Conservation (phyloP, 2,888 invertebrate genomes). For the Agrochola circellaris region DNA sequence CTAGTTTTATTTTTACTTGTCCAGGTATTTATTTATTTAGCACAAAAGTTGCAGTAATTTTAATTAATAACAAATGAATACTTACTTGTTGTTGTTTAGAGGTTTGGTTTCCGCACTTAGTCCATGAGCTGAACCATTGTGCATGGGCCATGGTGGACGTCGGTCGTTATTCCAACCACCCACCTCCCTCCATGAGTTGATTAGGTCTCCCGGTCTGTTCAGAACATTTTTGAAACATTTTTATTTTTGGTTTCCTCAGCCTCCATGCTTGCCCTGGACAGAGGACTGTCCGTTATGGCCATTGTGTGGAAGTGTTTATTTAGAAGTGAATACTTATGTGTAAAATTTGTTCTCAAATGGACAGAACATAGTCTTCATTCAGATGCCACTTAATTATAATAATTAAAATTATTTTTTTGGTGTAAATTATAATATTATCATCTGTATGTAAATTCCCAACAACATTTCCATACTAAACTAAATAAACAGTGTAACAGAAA, state of each 20-base stretch:
- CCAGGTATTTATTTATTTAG: neutral
- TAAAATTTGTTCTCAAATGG: neutral
- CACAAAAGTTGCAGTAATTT: neutral
- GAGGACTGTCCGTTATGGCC: no score
- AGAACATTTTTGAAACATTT: no score
- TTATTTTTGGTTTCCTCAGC: no score
- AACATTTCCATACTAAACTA: slow-evolving; percentile 36
- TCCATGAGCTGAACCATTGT: no score
- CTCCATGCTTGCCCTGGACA: no score
- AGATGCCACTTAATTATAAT: neutral
- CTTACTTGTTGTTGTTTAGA: neutral
- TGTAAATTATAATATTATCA: neutral
- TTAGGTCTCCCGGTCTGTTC: no score
- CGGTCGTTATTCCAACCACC: no score
- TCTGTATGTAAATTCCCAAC: slow-evolving; percentile 11
- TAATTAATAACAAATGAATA: neutral
- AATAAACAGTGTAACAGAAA: slow-evolving; percentile 10
- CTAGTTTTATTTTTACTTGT: neutral
- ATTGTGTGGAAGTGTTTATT: no score
- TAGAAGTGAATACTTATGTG: neutral
- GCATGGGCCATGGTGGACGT: no score
- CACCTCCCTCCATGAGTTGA: no score
- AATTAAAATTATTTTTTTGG: neutral
- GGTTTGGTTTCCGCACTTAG: no score
- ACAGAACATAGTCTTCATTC: neutral